A percentile compares a stretch with the other conserved stretches of the same genome.
These are phyloP conservation scores for Acrocyrtus sp. DNA, from an alignment of 2,888 invertebrate species.

Conservation along the genomic window DNA sequence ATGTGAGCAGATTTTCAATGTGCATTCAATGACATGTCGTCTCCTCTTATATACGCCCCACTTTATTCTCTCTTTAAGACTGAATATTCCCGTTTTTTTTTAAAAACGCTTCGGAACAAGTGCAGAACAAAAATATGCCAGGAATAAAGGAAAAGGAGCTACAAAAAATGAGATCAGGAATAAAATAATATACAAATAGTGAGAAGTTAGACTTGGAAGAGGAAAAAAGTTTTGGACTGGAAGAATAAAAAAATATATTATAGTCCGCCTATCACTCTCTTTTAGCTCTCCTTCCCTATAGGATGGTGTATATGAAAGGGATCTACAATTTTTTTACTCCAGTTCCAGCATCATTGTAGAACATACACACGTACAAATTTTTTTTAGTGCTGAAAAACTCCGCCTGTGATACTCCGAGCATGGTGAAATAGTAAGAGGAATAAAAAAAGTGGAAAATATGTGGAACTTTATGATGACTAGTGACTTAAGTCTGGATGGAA, in stretches of 20 bases:
- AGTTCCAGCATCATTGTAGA: constrained; percentile 9
- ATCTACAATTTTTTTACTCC: neutral
- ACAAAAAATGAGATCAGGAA: constrained; percentile 40
- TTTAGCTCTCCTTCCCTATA: neutral
- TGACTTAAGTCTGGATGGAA: constrained; percentile 32
- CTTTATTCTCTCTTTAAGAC: neutral
- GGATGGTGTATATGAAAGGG: too few relatives aligned
- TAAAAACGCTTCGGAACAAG: neutral
- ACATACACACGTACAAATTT: constrained; percentile 20
- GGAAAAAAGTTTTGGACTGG: too few relatives aligned
- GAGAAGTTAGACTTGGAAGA: constrained; percentile 5
- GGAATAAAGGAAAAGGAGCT: constrained; percentile 31
- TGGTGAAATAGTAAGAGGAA: neutral
- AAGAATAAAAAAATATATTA: neutral
- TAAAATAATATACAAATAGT: constrained; percentile 19
- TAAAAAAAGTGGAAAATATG: constrained; percentile 19
- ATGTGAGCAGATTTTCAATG: constrained; percentile 46
- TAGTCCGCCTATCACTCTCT: neutral
- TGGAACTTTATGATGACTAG: constrained; percentile 37
- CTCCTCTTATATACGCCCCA: constrained; percentile 1
- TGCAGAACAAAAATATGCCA: constrained; percentile 15
- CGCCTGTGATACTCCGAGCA: neutral
- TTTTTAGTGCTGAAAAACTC: neutral
- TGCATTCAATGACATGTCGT: constrained; percentile 28
- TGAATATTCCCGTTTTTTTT: neutral